Evolutionary conservation across 2,113 vertebrate genomes (phyloP).

Genomic region (Nettapus auritus): DNA sequence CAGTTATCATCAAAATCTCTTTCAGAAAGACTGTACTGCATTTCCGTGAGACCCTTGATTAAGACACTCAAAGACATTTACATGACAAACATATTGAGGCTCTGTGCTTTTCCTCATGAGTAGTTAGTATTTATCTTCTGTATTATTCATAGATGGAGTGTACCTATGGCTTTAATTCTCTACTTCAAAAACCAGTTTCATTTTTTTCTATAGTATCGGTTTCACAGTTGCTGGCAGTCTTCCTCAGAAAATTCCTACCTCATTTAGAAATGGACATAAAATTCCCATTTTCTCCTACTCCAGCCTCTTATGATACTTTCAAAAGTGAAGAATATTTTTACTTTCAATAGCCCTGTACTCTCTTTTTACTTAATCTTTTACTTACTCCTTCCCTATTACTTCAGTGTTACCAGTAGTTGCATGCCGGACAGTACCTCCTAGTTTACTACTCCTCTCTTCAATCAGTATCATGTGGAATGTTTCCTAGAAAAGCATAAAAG

Average conservation of each 20-base stretch:
- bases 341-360: background rate
- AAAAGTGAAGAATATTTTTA: background rate
- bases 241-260: background rate
- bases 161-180: background rate
- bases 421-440: background rate
- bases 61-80: background rate
- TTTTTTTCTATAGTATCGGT: background rate
- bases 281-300: accelerated
- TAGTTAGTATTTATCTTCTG: background rate
- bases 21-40: background rate
- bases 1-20: background rate
- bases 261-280: background rate
- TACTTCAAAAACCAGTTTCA: background rate
- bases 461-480: background rate
- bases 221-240: background rate
- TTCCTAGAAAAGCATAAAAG: background rate
- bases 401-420: background rate
- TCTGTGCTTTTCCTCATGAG: background rate
- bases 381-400: background rate
- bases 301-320: background rate
- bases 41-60: background rate
- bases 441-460: background rate
- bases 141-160: background rate
- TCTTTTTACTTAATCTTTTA: background rate
- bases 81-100: background rate